Evolutionary conservation across 1,140 invertebrate genomes (phyloP), one percentile per base, ranked within the genome.

Genomic region (Orussus abietinus): DNA sequence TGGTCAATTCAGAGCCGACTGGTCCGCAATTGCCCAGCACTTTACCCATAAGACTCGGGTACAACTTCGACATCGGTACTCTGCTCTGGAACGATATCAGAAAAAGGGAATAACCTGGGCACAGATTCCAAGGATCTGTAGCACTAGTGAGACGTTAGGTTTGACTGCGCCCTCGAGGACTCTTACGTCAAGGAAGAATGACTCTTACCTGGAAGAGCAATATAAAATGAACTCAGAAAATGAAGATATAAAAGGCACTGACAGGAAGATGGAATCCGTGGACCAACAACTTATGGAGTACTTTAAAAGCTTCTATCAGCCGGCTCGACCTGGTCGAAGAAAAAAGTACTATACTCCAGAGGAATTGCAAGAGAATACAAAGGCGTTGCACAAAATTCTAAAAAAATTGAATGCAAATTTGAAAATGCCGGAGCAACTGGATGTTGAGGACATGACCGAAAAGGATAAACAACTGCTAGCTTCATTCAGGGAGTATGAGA

Each of bases 21-120:
- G 76, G 75, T 47, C 65, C 0, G 56, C 56, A 20, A 76, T 76
- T 39, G 56, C 72, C 9, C 55, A 55, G 6, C 29, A 57, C 25
- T 58, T 78, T 19, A 48, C 60, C 1, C 57, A 59, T n/a, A 73
- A 74, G 40, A 64, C 65, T 4, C 66, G 77, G 15, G 71, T 68
- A 5, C 72, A 75, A 45, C 49, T 75, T 20, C 65, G 77, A 21
- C 75, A 75, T 41, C 65, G 77, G 3, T 71, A 69, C 26, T 7
- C 49, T 1, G 56, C 71, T 0, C 64, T 79, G 1, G 13, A 42
- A 11, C 56, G 62, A 3, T 57, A 62, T 38, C 18, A 53, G 29
- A 38, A 37, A 5, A 57, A 54, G 9, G 62, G 62, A 0, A 37
- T 58, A 5, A 6, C 15, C 5, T 9, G 62, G 0, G 26, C 36